Conservation (phyloP, 2,113 vertebrate species). For the Peromyscus leucopus region DNA sequence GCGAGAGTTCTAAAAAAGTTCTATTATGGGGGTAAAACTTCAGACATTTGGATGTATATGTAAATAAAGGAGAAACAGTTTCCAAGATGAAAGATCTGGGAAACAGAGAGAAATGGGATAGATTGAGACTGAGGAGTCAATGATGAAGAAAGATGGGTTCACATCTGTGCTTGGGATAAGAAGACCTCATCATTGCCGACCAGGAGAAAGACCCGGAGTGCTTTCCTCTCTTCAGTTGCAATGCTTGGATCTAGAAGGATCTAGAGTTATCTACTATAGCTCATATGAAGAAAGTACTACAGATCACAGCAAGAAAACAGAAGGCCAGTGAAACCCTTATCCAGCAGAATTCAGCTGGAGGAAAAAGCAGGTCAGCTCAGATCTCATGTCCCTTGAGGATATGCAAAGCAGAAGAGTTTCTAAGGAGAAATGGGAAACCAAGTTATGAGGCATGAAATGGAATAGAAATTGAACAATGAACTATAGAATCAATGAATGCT, state of each 20-base stretch:
- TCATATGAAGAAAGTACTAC: neutral
- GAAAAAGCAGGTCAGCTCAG: neutral
- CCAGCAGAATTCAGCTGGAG: neutral
- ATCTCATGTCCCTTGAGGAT: neutral
- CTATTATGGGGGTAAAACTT: neutral
- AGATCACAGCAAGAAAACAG: neutral
- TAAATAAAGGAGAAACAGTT: neutral
- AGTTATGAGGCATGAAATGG: neutral
- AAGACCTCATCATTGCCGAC: too few relatives aligned
- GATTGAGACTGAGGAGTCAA: neutral
- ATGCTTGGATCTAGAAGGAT: neutral
- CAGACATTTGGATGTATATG: neutral
- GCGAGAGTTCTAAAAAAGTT: neutral
- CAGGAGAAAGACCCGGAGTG: neutral
- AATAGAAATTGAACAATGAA: neutral
- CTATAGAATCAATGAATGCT: neutral
- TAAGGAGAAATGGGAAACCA: neutral
- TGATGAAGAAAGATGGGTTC: neutral
- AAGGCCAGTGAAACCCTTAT: neutral
- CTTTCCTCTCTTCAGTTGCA: neutral
- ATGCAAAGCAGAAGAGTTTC: neutral
- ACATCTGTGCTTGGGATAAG: neutral
- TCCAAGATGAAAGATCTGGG: neutral
- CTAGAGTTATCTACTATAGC: neutral
- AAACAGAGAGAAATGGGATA: neutral